Base-by-base conservation (phyloP, 2,888 invertebrate genomes). In the Lochmaea crataegi region DNA sequence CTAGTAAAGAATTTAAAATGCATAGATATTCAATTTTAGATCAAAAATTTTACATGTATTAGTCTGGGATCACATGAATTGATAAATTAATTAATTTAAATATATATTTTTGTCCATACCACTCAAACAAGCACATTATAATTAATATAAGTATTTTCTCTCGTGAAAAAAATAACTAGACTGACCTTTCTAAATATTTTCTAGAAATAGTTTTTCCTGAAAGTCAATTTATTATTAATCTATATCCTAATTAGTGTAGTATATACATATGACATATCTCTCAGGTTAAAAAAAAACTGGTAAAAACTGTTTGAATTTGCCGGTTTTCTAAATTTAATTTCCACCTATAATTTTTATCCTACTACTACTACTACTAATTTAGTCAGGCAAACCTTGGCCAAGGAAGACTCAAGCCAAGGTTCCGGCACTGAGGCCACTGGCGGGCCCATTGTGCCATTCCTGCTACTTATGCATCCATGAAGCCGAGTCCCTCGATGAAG, bases 121-220 rank as follows among this genome's bases (percentile, higher is more conserved):
- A 69, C 69, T 71, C 61, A 71, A 71, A 70, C 68, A 73, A 74
- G 73, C 73, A 76, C 71, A 73, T 64, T 72, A 68, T 74, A 73
- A 64, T 42, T 72, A 71, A 58, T 66, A 53, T 66, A 66, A 66
- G 66, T 53, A 71, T 67, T 73, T 67, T 42, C 65, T 67, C 42
- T 67, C 57, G 22, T 75, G 65, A 71, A 53, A 75, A 78, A 75
- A 76, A 32, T 32, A 32, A 76, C 76, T 78, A 78, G 76, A 78
- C 78, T 76, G 78, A 76, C 75, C 76, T 75, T 26, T 10, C 16
- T 18, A 67, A 48, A 41, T 18, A 11, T 12, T 56, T 56, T 22
- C 0, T 56, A 56, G 18, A 22, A 12, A 1, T 18, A 22, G 56
- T 22, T 26, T n/a, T 26, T 22, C 56, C 22, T 56, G 4, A 56